These are phyloP conservation scores for Amniataba percoides DNA, from an alignment of 2,797 vertebrate genomes.

Conservation along the genomic window DNA sequence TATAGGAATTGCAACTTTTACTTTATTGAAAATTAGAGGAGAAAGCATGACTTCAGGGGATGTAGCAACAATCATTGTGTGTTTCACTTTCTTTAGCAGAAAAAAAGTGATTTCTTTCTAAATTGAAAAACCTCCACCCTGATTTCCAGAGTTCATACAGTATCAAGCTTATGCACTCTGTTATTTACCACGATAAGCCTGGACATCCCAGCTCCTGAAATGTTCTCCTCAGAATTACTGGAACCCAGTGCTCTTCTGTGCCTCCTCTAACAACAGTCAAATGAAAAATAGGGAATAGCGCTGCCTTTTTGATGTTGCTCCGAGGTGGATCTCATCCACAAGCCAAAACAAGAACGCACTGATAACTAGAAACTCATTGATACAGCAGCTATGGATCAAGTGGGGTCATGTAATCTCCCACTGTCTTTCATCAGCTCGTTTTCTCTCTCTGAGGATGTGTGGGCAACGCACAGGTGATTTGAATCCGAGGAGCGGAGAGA, in stretches of 20 bases:
- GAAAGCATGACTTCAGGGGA: neutral
- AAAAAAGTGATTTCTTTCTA: neutral
- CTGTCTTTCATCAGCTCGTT: constrained; percentile 44
- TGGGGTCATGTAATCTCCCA: constrained; percentile 63
- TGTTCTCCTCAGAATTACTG: neutral
- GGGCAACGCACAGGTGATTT: constrained; percentile 63
- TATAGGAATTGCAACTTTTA: neutral
- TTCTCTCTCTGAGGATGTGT: constrained; percentile 58
- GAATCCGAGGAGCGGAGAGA: constrained; percentile 41
- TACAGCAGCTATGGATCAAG: constrained; percentile 60
- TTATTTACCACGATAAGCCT: constrained; percentile 10
- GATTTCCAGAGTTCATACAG: neutral
- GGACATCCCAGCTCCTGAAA: neutral
- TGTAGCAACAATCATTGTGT: neutral
- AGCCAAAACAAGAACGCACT: constrained; percentile 44
- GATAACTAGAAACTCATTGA: constrained; percentile 49
- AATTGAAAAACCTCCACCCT: neutral
- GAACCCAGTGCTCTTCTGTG: constrained; percentile 16
- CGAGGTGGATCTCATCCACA: constrained; percentile 30
- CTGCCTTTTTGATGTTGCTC: constrained; percentile 31
- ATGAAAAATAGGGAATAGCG: constrained; percentile 32
- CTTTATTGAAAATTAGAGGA: neutral
- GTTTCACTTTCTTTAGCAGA: neutral
- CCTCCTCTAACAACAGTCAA: constrained; percentile 24
- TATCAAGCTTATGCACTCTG: neutral